These are phyloP conservation scores for Phaethornis superciliosus DNA, from an alignment of 2,113 vertebrate species.

Conservation along the genomic window DNA sequence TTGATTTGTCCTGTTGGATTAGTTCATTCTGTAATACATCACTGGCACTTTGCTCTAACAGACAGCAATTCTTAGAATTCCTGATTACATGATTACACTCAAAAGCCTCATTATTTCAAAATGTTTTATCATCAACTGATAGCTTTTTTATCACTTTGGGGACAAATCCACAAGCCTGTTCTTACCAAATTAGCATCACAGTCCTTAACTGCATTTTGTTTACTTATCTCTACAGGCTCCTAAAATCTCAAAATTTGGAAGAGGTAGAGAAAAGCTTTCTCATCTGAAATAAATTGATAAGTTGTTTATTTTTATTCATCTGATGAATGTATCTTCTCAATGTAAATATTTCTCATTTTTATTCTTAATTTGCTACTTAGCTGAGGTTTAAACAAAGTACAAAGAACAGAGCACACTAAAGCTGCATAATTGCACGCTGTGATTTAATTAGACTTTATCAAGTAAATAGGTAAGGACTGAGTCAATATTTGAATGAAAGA, in stretches of 20 bases:
- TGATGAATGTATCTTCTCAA: neutral
- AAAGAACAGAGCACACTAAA: neutral
- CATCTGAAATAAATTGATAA: neutral
- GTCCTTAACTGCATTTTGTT: neutral
- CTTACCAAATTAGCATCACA: neutral
- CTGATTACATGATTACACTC: constrained; percentile 14
- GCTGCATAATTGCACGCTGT: neutral
- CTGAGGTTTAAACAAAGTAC: neutral
- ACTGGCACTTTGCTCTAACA: neutral
- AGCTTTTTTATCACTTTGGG: neutral
- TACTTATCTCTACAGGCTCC: neutral
- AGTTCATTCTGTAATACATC: neutral
- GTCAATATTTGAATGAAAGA: neutral
- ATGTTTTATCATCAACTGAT: constrained; percentile 27
- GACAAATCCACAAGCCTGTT: neutral
- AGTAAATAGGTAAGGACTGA: neutral
- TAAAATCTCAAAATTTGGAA: neutral
- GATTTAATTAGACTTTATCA: neutral
- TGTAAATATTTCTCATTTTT: neutral
- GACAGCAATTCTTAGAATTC: neutral
- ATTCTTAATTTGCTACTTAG: neutral
- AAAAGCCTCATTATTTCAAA: constrained; percentile 49
- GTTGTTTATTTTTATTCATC: neutral
- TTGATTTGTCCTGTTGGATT: constrained; percentile 27
- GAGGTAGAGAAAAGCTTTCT: neutral